phyloP scores from a whole-genome alignment of 2,797 vertebrate genomes.

The Hemitrygon akajei region DNA sequence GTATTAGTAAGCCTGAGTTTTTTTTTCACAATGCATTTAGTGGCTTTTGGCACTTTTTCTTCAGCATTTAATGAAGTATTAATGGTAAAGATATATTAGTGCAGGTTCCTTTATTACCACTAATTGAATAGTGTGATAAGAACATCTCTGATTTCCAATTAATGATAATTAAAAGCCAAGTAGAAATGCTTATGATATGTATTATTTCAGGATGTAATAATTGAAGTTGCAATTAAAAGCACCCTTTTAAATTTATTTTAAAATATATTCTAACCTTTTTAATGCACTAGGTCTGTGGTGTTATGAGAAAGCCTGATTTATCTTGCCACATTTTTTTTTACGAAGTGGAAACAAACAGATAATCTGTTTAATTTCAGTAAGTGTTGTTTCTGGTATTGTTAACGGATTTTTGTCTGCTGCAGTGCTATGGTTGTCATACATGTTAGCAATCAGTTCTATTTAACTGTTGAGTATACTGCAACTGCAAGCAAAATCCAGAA shows the following conservation, averaged over 20 bases:
- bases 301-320: constrained; percentile 49
- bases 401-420: constrained; percentile 55
- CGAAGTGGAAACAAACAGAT: constrained; percentile 70
- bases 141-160: not conserved
- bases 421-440: constrained; percentile 39
- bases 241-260: constrained; percentile 43
- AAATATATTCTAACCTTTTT: constrained; percentile 54
- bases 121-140: not conserved
- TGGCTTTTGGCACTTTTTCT: constrained; percentile 27
- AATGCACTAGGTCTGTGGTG: constrained; percentile 47
- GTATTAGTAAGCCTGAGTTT: not conserved
- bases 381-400: constrained; percentile 80
- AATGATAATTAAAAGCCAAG: not conserved
- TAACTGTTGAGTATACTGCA: constrained; percentile 41
- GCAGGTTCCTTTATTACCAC: not conserved
- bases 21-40: constrained; percentile 5
- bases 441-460: constrained; percentile 32
- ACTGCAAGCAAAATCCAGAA: constrained; percentile 67
- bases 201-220: constrained; percentile 27
- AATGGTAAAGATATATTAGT: not conserved
- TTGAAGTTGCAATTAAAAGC: constrained; percentile 40
- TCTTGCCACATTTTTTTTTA: constrained; percentile 61
- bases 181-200: not conserved
- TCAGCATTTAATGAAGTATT: constrained; percentile 17
- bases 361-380: constrained; percentile 83